A percentile compares a stretch with the other conserved stretches of the same genome.
phyloP scores from a whole-genome alignment of 2,113 vertebrate genomes.

The Anarrhichthys ocellatus region DNA sequence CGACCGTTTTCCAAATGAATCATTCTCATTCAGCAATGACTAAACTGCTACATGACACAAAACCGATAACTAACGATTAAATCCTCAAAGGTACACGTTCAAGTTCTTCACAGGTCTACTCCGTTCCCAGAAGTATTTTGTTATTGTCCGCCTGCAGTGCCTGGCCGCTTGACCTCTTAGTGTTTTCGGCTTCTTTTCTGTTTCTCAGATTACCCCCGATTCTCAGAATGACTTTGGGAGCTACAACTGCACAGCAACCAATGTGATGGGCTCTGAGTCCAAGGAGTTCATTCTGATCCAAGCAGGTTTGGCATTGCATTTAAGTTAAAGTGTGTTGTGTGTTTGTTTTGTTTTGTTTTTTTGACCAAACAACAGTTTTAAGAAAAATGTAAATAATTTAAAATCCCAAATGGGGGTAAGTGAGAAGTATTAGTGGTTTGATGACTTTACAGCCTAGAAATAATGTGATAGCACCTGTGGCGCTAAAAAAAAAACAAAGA shows the following conservation, averaged over 20 bases:
- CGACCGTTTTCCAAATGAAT: not conserved
- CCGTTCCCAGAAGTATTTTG: not conserved
- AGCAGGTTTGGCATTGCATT: constrained; percentile 87
- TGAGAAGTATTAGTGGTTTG: not conserved
- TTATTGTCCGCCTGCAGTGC: not conserved
- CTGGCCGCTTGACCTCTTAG: rapidly evolving
- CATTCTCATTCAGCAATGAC: not conserved
- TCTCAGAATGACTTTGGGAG: constrained; percentile 96
- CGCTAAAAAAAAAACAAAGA: not conserved
- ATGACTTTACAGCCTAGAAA: not conserved
- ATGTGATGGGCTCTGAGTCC: constrained; percentile 92
- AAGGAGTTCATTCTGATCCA: constrained; percentile 95
- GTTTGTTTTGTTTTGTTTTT: too few relatives aligned
- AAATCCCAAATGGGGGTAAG: not conserved
- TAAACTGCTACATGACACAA: not conserved
- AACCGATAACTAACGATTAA: not conserved
- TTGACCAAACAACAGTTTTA: not conserved
- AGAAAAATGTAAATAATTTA: not conserved
- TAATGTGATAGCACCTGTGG: not conserved
- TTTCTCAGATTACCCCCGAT: constrained; percentile 90
- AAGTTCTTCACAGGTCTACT: not conserved
- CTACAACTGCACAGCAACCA: constrained; percentile 97
- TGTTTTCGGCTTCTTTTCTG: constrained; percentile 8
- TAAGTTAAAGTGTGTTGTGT: not conserved
- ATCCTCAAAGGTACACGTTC: not conserved